Base-by-base conservation (phyloP, 2,113 vertebrate species). In the Pelusios castaneus region DNA sequence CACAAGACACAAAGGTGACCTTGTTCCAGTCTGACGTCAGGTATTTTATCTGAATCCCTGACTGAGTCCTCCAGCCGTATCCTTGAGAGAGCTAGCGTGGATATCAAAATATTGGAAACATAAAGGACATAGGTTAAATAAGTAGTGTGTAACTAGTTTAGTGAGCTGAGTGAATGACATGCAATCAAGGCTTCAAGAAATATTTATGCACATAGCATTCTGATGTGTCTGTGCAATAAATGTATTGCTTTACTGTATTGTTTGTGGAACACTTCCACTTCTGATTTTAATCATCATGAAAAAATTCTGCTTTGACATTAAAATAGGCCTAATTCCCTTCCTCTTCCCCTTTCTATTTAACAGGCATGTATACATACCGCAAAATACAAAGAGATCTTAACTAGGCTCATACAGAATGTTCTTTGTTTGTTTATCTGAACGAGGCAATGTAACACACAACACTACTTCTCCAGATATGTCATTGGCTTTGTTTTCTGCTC, bases 1-100 rank as follows among this genome's bases (percentile, higher is more conserved):
- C 96, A 97, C 81, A 90, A 95, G n/a, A 94, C 92, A 34, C 80
- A 41, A 92, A 96, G 95, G 95, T 97, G 96, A 97, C 96, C 91
- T 97, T 97, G 88, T 84, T 95, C 12, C 77, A 75, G 45, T 90
- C 11, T 83, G 80, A 25, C 91, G 76, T 52, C 91, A 92, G 49
- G 86, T 90, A 77, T 51, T 94, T 95, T 3, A 9, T 56, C 63
- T 95, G 93, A 89, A 89, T 89, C 58, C 24, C 90, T 92, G 70
- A 43, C 49, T 79, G 41, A 89, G 58, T 78, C 79, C 60, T 90
- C 38, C 21, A 85, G 45, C 5, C 10, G 52, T 67, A 82, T 56
- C 31, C 70, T 86, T 85, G 38, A 80, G 49, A 90, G 10, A 45
- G 54, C 41, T 14, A 91, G 24, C n/a, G 78, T 8, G 85, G 21